Evolutionary conservation across 2,888 invertebrate species (phyloP), one percentile per base, ranked within the genome.

Genomic region (Aethes cnicana): DNA sequence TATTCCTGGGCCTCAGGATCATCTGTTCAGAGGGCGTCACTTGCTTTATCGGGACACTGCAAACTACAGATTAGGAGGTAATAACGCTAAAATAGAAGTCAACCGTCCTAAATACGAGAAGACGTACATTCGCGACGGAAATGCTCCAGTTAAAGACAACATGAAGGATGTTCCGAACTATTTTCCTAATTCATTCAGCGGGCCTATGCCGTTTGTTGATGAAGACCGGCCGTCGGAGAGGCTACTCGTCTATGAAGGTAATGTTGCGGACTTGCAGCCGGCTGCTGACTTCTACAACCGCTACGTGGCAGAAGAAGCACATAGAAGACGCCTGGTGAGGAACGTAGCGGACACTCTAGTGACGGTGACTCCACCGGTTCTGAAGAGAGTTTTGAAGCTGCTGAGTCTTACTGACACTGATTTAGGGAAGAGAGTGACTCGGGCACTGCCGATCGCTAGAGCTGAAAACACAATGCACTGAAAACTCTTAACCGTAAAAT

Each of bases 341-440:
- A 66, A 68, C 32, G 59, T 58, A 4, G 58, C 60, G 7, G 23
- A 33, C 1, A 25, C 55, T 2, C 21, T 70, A 1, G 36, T 57
- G 3, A 47, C 44, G 9, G 59, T 59, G 3, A 55, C 64, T 6
- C 62, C 63, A 0, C 69, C 95, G 72, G 93, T 97, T 64, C 95
- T 95, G 75, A 93, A 93, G 62, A 92, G 96, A 47, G 94, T 93
- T 2, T 90, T 97, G 2, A 92, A 92, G 60, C 93, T 95, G 72
- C 95, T 97, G 70, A 79, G 91, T n/a, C 90, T 95, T 66, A 94
- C 94, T 0, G 94, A 96, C 76, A 75, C 91, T 0, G 93, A 94
- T 35, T 93, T 96, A 53, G 95, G 96, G 1, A 89, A 81, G 57
- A 86, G 92, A 70, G 82, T 95, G n/a, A 89, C 89, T 4, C 6